Conservation (phyloP, 2,113 vertebrate species). For the Nerophis ophidion region DNA sequence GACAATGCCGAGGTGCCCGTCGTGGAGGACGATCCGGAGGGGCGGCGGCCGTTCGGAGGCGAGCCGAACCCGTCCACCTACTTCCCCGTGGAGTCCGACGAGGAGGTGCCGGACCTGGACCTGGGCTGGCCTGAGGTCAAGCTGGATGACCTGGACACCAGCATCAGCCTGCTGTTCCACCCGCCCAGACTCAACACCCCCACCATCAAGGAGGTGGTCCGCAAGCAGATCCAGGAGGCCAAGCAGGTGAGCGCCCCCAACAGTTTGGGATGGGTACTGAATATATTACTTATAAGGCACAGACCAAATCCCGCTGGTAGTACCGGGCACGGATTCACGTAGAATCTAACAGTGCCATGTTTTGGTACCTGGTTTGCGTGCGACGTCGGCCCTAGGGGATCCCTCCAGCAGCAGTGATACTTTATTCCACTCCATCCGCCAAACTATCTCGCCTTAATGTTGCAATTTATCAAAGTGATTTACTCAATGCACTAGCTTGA, state of each 20-base stretch:
- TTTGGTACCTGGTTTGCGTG: no score
- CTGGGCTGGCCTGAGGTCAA: conserved; percentile 83
- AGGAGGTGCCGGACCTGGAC: conserved; percentile 87
- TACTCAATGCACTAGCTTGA: no score
- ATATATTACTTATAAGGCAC: no score
- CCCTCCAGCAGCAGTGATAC: no score
- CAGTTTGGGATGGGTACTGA: no score
- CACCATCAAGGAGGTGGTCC: conserved; percentile 85
- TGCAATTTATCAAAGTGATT: no score
- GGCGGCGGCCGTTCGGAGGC: conserved; percentile 18
- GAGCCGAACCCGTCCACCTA: conserved; percentile 80
- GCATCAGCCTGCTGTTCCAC: conserved; percentile 84
- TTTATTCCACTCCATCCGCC: no score
- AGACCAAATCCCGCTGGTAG: no score
- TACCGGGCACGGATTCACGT: no score
- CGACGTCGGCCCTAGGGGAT: no score
- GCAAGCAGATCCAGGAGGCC: conserved; percentile 84
- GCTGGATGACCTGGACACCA: conserved; percentile 72
- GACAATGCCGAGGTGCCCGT: conserved; percentile 70
- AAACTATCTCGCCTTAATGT: no score
- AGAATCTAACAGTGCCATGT: no score
- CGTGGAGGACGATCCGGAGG: conserved; percentile 53
- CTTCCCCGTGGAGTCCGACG: conserved; percentile 85
- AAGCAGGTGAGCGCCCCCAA: conserved; percentile 82
- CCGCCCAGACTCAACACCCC: conserved; percentile 82